Conservation (phyloP, 1,140 invertebrate species). For the Atta cephalotes region DNA sequence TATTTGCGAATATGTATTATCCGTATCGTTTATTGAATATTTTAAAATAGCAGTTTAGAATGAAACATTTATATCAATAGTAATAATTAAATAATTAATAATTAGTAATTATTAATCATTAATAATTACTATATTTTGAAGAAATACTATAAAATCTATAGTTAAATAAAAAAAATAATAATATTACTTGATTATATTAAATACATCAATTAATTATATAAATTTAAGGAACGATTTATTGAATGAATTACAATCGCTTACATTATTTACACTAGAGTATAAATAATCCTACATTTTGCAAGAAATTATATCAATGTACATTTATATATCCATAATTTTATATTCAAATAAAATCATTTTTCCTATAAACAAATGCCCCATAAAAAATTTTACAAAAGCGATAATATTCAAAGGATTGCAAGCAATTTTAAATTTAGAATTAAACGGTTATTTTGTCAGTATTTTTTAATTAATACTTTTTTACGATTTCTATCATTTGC, state of each 20-base stretch:
- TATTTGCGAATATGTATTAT: background rate
- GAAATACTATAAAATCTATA: background rate
- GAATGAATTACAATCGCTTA: background rate
- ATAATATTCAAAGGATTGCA: background rate
- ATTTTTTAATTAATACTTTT: constrained; percentile 1
- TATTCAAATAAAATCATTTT: background rate
- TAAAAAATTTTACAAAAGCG: no score
- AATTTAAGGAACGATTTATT: background rate
- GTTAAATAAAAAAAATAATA: background rate
- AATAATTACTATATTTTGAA: background rate
- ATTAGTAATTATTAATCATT: no score
- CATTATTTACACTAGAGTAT: background rate
- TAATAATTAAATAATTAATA: constrained; percentile 2
- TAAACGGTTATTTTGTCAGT: background rate
- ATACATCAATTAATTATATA: background rate
- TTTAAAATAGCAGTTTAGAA: background rate
- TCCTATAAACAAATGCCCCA: background rate
- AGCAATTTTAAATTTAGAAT: background rate
- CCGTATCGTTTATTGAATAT: background rate
- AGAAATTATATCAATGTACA: background rate
- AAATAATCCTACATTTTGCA: background rate
- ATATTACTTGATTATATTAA: background rate
- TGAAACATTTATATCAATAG: background rate
- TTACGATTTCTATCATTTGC: background rate
- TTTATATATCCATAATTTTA: background rate